Conservation (phyloP, 2,888 invertebrate genomes). For the Dromius quadrimaculatus region DNA sequence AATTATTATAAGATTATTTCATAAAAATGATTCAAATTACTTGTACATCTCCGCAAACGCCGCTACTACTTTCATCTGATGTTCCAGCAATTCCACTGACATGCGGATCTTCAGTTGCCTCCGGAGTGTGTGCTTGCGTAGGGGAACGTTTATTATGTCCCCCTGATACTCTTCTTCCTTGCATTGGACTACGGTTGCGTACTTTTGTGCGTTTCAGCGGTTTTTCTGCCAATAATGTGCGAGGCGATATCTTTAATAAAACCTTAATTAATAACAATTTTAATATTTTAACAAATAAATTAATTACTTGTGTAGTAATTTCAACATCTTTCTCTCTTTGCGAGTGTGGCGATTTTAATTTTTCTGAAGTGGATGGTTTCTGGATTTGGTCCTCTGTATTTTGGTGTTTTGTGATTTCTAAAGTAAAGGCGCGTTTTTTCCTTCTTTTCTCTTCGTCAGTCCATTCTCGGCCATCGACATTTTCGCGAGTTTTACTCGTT, state of each 20-base stretch:
- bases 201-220: constrained; percentile 62
- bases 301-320: constrained; percentile 29
- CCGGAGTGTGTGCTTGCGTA: constrained; percentile 50
- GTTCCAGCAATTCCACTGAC: constrained; percentile 57
- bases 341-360: constrained; percentile 23
- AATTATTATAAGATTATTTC: not conserved
- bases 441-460: constrained; percentile 79
- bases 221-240: constrained; percentile 59
- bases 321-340: constrained; percentile 31
- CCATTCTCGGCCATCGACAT: constrained; percentile 67
- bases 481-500: constrained; percentile 66
- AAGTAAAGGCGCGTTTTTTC: constrained; percentile 80
- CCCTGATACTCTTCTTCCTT: constrained; percentile 58
- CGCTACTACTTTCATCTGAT: constrained; percentile 68
- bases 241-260: constrained; percentile 47
- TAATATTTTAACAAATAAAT: not conserved
- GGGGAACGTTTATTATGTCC: constrained; percentile 60
- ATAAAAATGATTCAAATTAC: constrained; percentile 6
- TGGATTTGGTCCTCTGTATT: constrained; percentile 42
- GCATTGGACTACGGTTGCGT: constrained; percentile 64
- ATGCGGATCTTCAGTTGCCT: constrained; percentile 18
- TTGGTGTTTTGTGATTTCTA: constrained; percentile 77
- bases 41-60: constrained; percentile 57
- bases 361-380: constrained; percentile 48
- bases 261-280: not conserved